Conservation (phyloP, 2,797 vertebrate species). For the Onychomys leucogaster region DNA sequence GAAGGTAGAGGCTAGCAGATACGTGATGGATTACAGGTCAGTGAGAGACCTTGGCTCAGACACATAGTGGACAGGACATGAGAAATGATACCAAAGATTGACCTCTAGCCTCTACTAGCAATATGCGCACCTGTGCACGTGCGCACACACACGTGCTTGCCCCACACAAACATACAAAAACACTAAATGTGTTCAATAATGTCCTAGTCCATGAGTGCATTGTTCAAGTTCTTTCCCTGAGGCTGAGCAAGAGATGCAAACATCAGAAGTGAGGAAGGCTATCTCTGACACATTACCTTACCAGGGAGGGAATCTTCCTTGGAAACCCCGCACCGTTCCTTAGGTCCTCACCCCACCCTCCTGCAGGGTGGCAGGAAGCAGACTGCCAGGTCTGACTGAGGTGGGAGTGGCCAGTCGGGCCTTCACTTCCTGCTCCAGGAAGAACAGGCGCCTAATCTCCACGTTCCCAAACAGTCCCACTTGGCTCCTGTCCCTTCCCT, state of each 20-base stretch:
- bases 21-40: not conserved
- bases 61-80: not conserved
- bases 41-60: not conserved
- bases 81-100: not conserved
- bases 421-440: not conserved
- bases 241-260: not conserved
- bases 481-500: not conserved
- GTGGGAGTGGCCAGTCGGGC: conserved; percentile 15
- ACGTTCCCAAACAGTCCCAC: not conserved
- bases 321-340: not conserved
- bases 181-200: not conserved
- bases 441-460: not conserved
- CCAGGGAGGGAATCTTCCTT: not conserved
- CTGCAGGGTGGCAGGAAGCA: rapidly evolving
- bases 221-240: not conserved
- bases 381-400: not conserved
- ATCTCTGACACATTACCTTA: not conserved
- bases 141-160: not conserved
- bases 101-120: not conserved
- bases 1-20: not conserved
- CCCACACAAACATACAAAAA: not conserved
- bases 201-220: not conserved
- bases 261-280: not conserved
- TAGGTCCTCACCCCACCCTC: not conserved
- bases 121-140: not conserved